A percentile compares a stretch with the other conserved stretches of the same genome.
phyloP scores from a whole-genome alignment of 2,113 vertebrate genomes.

The Empidonax alnorum region DNA sequence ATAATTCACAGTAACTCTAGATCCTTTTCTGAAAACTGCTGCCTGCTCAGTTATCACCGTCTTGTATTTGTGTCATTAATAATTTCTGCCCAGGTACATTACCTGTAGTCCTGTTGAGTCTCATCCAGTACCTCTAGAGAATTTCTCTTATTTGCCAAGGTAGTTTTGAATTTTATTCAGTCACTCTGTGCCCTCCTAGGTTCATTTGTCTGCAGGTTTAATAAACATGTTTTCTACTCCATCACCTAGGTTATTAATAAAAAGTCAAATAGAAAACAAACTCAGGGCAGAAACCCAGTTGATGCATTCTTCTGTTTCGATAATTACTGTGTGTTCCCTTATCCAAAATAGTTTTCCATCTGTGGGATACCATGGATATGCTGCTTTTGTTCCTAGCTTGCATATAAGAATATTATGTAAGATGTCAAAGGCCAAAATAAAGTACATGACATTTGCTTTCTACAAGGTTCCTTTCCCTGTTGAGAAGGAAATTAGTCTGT shows the following conservation, averaged over 20 bases:
- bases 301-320: not conserved
- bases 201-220: conserved; percentile 15
- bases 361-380: not conserved
- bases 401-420: not conserved
- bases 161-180: conserved; percentile 17
- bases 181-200: not conserved
- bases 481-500: not conserved
- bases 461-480: not conserved
- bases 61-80: not conserved
- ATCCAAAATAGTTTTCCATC: not conserved
- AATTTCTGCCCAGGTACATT: not conserved
- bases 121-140: not conserved
- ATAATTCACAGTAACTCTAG: not conserved
- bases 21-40: not conserved
- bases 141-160: not conserved
- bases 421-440: not conserved
- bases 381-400: not conserved
- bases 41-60: not conserved
- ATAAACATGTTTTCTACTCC: conserved; percentile 21
- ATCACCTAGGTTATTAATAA: conserved; percentile 3
- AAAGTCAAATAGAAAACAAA: not conserved
- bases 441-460: not conserved
- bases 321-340: not conserved
- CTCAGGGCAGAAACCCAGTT: not conserved
- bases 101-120: not conserved